phyloP scores from a whole-genome alignment of 2,888 invertebrate genomes.

The Lochmaea capreae region DNA sequence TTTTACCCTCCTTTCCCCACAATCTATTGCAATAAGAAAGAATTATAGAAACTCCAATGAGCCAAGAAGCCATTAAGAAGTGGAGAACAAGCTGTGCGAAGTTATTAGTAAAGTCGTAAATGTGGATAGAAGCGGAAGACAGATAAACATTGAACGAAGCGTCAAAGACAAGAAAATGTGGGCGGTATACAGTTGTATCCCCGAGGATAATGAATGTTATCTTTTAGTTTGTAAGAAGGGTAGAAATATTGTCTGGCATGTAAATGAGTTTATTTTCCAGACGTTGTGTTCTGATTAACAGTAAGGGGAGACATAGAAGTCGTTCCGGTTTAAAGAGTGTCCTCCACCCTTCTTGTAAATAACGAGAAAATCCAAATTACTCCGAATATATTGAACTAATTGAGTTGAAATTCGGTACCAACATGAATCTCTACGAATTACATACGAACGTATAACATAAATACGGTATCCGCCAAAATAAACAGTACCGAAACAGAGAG shows the following conservation, averaged over 20 bases:
- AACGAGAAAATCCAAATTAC: no score
- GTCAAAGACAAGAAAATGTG: constrained; percentile 12
- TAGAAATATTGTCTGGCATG: constrained; percentile 10
- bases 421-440: no score
- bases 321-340: background rate
- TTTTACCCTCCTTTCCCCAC: background rate
- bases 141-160: background rate
- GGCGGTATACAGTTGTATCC: constrained; percentile 15
- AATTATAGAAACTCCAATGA: constrained; percentile 22
- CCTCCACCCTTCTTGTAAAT: no score
- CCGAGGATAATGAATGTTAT: constrained; percentile 25
- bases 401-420: no score
- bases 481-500: no score
- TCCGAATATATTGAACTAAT: no score
- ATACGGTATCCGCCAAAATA: no score
- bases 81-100: constrained; percentile 26
- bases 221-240: constrained; percentile 22
- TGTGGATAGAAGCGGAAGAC: background rate
- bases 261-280: constrained; percentile 3
- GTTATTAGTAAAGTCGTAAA: constrained; percentile 17
- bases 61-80: constrained; percentile 32
- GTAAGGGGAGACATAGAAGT: background rate
- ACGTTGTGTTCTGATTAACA: background rate
- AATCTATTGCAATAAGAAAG: background rate
- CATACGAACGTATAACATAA: no score